Evolutionary conservation across 2,888 invertebrate species (phyloP).

Genomic region (Petrolisthes manimaculis): DNA sequence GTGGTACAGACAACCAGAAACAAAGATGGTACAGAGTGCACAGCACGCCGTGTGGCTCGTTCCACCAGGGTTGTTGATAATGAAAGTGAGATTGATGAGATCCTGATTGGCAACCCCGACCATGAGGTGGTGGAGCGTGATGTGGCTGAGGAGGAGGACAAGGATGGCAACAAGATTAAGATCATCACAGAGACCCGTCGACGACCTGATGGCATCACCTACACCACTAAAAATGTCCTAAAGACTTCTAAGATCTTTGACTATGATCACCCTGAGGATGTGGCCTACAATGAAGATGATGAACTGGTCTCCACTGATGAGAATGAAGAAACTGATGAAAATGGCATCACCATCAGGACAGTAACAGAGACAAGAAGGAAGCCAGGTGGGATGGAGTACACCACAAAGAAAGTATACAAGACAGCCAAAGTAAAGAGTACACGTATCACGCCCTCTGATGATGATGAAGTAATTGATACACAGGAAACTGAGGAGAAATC

Average conservation of each 20-base stretch:
- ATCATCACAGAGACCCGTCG: constrained; percentile 64
- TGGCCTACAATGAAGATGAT: constrained; percentile 61
- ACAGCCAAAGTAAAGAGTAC: constrained; percentile 60
- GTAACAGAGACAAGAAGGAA: constrained; percentile 64
- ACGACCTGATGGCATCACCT: constrained; percentile 64
- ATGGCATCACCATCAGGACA: constrained; percentile 61
- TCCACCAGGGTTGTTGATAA: constrained; percentile 61
- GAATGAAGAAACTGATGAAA: constrained; percentile 63
- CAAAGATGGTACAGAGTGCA: constrained; percentile 65
- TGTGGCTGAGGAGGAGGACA: constrained; percentile 62
- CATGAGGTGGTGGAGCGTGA: constrained; percentile 64
- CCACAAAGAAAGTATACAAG: constrained; percentile 66
- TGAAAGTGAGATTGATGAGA: constrained; percentile 64
- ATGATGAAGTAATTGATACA: constrained; percentile 62
- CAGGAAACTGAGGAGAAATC: constrained; percentile 61
- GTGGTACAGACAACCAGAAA: constrained; percentile 59
- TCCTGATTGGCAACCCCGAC: constrained; percentile 65
- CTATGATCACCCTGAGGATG: constrained; percentile 65
- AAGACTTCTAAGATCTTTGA: constrained; percentile 66
- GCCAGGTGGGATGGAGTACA: constrained; percentile 59
- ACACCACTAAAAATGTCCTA: constrained; percentile 64
- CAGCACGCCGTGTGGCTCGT: constrained; percentile 59
- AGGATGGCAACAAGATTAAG: constrained; percentile 64
- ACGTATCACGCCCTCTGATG: constrained; percentile 61
- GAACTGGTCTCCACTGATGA: constrained; percentile 55